Conservation (phyloP, 1,140 invertebrate genomes). For the Pygmarrhopalites habei region DNA sequence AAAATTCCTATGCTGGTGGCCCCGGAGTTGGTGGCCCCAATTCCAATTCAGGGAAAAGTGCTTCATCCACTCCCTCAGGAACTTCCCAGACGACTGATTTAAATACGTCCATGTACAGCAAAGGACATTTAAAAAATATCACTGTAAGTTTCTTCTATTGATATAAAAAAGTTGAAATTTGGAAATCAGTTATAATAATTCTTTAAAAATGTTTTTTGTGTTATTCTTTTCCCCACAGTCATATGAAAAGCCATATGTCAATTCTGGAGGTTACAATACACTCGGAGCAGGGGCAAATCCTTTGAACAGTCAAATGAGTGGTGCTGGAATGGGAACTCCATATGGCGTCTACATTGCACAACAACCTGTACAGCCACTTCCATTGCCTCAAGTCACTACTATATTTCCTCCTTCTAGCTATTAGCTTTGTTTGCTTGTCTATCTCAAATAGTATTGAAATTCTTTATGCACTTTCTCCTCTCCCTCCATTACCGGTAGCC, state of each 20-base stretch:
- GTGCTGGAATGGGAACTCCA: slow-evolving; percentile 27
- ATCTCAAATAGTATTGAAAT: no score
- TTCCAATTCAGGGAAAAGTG: slow-evolving; percentile 26
- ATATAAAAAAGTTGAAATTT: no score
- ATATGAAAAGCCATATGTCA: slow-evolving; percentile 34
- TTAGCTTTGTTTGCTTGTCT: slow-evolving; percentile 1
- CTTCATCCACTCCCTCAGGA: slow-evolving; percentile 24
- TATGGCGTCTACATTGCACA: slow-evolving; percentile 35
- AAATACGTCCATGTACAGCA: slow-evolving; percentile 38
- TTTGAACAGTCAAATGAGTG: slow-evolving; percentile 31
- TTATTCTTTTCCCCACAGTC: slow-evolving; percentile 22
- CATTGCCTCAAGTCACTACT: slow-evolving; percentile 37
- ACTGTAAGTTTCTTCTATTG: slow-evolving; percentile 27
- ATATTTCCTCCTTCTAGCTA: slow-evolving; percentile 17
- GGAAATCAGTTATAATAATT: no score
- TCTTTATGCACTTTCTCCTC: no score
- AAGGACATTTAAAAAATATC: slow-evolving; percentile 35
- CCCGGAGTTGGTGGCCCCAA: slow-evolving; percentile 27
- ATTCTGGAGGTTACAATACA: slow-evolving; percentile 23
- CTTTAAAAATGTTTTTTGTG: no score
- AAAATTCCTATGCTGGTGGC: slow-evolving; percentile 30
- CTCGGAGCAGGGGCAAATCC: slow-evolving; percentile 25
- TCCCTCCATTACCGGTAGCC: neutral
- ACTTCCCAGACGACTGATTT: slow-evolving; percentile 37
- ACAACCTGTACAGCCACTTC: slow-evolving; percentile 34